A percentile compares a stretch with the other conserved stretches of the same genome.
These are phyloP conservation scores for Argyresthia albistria DNA, from an alignment of 2,888 invertebrate species.

Conservation along the genomic window DNA sequence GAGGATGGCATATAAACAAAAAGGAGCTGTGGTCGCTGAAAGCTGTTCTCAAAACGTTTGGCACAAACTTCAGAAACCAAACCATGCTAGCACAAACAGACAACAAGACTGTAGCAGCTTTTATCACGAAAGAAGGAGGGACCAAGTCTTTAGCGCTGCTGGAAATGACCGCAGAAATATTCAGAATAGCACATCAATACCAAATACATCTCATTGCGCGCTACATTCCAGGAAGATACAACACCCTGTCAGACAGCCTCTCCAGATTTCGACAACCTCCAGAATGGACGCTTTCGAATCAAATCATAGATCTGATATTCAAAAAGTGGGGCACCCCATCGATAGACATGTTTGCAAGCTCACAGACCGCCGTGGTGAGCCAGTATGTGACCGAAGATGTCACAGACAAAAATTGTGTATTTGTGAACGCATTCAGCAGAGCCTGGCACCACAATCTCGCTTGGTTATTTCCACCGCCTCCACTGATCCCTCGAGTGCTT, in stretches of 20 bases:
- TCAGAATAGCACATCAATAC: neutral
- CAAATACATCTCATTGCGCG: neutral
- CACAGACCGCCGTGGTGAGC: conserved; percentile 3
- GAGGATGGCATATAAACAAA: conserved; percentile 4
- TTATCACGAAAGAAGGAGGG: conserved; percentile 3
- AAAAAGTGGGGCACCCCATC: conserved; percentile 6
- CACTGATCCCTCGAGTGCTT: conserved; percentile 14
- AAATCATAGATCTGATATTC: conserved; percentile 1
- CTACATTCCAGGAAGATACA: conserved; percentile 5
- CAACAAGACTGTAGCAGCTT: conserved; percentile 7
- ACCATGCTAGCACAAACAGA: conserved; percentile 5
- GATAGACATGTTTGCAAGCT: conserved; percentile 8
- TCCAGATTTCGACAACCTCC: neutral
- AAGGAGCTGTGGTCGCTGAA: conserved; percentile 2
- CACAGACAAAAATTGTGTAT: conserved; percentile 6
- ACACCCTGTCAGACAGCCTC: conserved; percentile 1
- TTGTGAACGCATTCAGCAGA: conserved; percentile 15
- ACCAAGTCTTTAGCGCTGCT: neutral
- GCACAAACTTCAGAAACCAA: neutral
- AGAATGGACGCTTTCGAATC: conserved; percentile 1
- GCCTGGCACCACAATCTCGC: conserved; percentile 11
- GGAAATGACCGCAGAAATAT: neutral
- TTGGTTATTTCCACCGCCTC: conserved; percentile 19
- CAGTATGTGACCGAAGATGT: conserved; percentile 7
- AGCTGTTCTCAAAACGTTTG: neutral